Percentiles rank a stretch among this genome's conserved stretches.
Conservation (phyloP, 2,797 vertebrate genomes). For the Rhinatrema bivittatum region DNA sequence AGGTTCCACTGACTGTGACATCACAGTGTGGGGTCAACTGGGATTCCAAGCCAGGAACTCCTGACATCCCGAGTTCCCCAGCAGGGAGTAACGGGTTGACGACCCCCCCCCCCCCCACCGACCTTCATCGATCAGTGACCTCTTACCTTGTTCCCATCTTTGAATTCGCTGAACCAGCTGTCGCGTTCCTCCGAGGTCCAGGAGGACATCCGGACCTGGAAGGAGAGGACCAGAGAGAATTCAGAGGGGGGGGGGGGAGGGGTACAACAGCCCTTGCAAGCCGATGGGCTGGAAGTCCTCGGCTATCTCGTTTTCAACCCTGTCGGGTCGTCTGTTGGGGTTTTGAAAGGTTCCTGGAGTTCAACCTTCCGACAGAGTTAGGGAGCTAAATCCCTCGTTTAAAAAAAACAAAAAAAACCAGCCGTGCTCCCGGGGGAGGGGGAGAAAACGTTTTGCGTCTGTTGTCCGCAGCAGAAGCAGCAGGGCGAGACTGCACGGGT, state of each 20-base stretch:
- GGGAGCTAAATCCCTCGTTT: too few relatives aligned
- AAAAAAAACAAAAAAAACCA: too few relatives aligned
- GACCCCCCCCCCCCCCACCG: too few relatives aligned
- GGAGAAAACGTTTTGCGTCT: too few relatives aligned
- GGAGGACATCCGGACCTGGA: conserved; percentile 62
- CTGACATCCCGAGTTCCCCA: fast-evolving
- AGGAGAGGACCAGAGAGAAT: neutral
- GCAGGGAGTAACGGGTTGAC: neutral
- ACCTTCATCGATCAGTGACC: too few relatives aligned
- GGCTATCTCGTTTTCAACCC: neutral
- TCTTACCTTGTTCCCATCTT: conserved; percentile 63
- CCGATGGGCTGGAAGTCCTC: neutral
- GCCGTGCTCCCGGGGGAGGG: too few relatives aligned
- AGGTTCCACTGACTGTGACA: too few relatives aligned
- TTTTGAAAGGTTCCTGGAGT: too few relatives aligned
- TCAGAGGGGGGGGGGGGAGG: neutral
- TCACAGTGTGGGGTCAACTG: neutral
- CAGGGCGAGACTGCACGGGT: too few relatives aligned
- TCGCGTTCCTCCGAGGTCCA: conserved; percentile 64
- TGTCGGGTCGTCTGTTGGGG: neutral
- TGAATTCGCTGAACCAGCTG: conserved; percentile 72
- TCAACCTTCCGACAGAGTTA: too few relatives aligned
- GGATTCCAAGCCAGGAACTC: neutral
- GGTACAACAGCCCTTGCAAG: too few relatives aligned
- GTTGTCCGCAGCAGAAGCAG: too few relatives aligned